A percentile compares a stretch with the other conserved stretches of the same genome.
These are phyloP conservation scores for Hippocampus kuda DNA, from an alignment of 2,797 vertebrate species.

Conservation along the genomic window DNA sequence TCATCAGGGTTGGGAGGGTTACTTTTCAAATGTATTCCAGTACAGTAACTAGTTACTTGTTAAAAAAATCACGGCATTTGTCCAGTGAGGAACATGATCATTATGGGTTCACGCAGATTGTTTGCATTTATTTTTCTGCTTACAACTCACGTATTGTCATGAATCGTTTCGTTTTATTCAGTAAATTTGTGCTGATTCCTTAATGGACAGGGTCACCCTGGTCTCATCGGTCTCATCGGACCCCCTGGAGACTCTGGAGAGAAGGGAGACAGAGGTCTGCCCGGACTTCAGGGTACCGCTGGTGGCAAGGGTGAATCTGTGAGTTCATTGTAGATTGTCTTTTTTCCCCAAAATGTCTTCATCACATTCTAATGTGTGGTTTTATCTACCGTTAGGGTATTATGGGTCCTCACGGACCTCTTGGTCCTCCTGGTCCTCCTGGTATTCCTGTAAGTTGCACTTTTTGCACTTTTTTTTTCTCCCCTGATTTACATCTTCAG, in stretches of 20 bases:
- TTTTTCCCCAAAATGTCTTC: not conserved
- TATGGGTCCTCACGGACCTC: slow-evolving; percentile 75
- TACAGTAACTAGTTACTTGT: no score
- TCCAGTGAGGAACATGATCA: no score
- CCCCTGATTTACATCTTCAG: not conserved
- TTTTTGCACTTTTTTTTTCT: not conserved
- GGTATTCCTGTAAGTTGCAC: slow-evolving; percentile 85
- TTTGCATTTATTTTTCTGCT: no score
- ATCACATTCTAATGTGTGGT: slow-evolving; percentile 10
- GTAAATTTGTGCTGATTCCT: not conserved
- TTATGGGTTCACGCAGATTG: no score
- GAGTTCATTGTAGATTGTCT: slow-evolving; percentile 48
- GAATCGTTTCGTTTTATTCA: slow-evolving; percentile 12
- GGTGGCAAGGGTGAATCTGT: slow-evolving; percentile 89
- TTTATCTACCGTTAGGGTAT: slow-evolving; percentile 61
- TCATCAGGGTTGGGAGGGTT: no score
- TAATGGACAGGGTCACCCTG: slow-evolving; percentile 68
- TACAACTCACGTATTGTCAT: not conserved
- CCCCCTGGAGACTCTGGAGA: slow-evolving; percentile 73
- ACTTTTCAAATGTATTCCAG: no score
- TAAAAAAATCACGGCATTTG: no score
- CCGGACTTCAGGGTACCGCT: slow-evolving; percentile 78
- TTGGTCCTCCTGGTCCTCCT: slow-evolving; percentile 91
- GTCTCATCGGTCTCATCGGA: slow-evolving; percentile 74
- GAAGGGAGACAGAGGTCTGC: slow-evolving; percentile 89